Evolutionary conservation across 1,140 invertebrate genomes (phyloP), one percentile per base, ranked within the genome.

Genomic region (Aradophagus sp.): DNA sequence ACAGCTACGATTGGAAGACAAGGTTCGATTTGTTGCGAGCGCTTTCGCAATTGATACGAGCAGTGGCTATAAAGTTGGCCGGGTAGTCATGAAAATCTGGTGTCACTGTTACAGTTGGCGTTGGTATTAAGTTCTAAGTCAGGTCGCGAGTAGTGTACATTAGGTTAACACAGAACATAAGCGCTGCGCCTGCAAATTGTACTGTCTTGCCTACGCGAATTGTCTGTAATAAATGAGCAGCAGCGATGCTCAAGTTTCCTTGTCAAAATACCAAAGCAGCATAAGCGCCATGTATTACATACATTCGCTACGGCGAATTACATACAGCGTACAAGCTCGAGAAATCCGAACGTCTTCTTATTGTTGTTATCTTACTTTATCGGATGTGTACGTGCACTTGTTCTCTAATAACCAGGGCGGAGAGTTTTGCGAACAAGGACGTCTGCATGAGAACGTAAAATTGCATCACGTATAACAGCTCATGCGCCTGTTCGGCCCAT

Each of bases 161-260:
- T 45, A 50, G 38, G 35, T 39, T 63, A 12, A 15, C 36, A 48
- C 52, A 56, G 50, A 56, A 61, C 45, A 61, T 56, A 69, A 72
- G 66, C 66, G 56, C 39, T 56, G 34, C 52, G 26, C 58, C 61
- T 63, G 73, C 69, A 75, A 75, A 75, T 75, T 75, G 69, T 61
- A 67, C 65, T 68, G 67, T 56, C 75, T 77, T 73, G 47, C 63
- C 67, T 74, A 67, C 65, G 65, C 62, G 58, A 72, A 62, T 62
- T 65, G 65, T 68, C 50, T 23, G 70, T 70, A 65, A 72, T 73
- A 70, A 77, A 69, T 70, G 66, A 70, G 66, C 16, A 68, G 61
- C 58, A 50, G 50, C 41, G 58, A 53, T 69, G 58, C 66, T 69
- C 56, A 62, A 61, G 50, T 69, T 56, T 52, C 42, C 56, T 69